Evolutionary conservation across 2,888 invertebrate species (phyloP).

Genomic region (Cordylochernes scorpioides): DNA sequence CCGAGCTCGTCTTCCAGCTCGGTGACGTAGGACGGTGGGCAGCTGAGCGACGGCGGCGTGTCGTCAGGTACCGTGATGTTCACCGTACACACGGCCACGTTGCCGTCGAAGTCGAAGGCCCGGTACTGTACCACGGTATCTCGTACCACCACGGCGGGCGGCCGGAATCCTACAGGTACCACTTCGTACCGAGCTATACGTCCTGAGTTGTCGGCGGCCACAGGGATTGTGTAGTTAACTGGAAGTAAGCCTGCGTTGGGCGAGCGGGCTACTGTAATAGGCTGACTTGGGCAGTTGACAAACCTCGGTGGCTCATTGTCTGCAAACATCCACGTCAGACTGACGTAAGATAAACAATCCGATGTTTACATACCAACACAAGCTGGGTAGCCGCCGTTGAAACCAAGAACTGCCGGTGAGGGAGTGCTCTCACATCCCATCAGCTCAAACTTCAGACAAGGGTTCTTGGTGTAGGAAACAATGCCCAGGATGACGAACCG

Average conservation of each 20-base stretch:
- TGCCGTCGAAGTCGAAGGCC: slow-evolving; percentile 88
- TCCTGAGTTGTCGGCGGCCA: slow-evolving; percentile 80
- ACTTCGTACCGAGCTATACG: slow-evolving; percentile 75
- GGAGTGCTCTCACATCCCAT: slow-evolving; percentile 77
- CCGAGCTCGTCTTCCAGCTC: slow-evolving; percentile 69
- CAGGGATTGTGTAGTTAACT: slow-evolving; percentile 74
- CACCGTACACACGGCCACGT: slow-evolving; percentile 86
- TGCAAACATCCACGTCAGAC: slow-evolving; percentile 19
- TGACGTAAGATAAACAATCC: neutral
- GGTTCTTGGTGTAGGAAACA: slow-evolving; percentile 85
- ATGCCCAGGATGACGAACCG: slow-evolving; percentile 79
- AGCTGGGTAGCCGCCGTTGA: slow-evolving; percentile 72
- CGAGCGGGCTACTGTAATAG: slow-evolving; percentile 63
- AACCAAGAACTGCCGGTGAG: slow-evolving; percentile 49
- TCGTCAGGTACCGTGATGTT: slow-evolving; percentile 81
- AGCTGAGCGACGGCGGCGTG: slow-evolving; percentile 62
- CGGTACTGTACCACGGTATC: slow-evolving; percentile 80
- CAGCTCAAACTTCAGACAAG: slow-evolving; percentile 77
- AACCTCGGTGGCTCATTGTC: slow-evolving; percentile 88
- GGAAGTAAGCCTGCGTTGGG: slow-evolving; percentile 53
- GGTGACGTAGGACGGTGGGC: slow-evolving; percentile 77
- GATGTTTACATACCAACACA: slow-evolving; percentile 39
- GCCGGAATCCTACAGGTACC: slow-evolving; percentile 65
- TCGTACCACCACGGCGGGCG: slow-evolving; percentile 59
- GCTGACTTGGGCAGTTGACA: slow-evolving; percentile 80